A percentile compares a stretch with the other conserved stretches of the same genome.
These are phyloP conservation scores for Typhlichthys eigenmanni DNA, from an alignment of 2,797 vertebrate genomes.

Conservation along the genomic window DNA sequence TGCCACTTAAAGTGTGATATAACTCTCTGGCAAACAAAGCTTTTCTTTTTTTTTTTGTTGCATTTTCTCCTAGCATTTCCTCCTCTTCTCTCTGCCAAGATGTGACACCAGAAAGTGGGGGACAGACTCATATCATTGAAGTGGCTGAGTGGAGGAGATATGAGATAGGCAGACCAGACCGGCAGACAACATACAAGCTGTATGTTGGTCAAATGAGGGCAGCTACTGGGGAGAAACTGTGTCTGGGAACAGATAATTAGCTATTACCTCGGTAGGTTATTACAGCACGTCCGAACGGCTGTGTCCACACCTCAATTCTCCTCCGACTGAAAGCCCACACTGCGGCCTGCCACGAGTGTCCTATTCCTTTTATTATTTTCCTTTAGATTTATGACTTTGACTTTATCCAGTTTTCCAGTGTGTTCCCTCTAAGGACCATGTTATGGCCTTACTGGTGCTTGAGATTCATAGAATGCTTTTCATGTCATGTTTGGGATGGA, in stretches of 20 bases:
- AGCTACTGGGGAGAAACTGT: constrained; percentile 42
- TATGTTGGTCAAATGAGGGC: constrained; percentile 44
- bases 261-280: constrained; percentile 30
- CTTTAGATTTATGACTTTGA: constrained; percentile 51
- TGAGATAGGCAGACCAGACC: constrained; percentile 39
- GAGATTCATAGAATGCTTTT: constrained; percentile 1
- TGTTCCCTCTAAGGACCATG: constrained; percentile 1
- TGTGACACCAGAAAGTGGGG: constrained; percentile 1
- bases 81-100: constrained; percentile 15
- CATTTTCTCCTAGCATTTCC: background rate
- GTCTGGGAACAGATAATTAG: constrained; percentile 56
- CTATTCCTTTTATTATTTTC: constrained; percentile 43
- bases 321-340: constrained; percentile 30
- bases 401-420: constrained; percentile 36
- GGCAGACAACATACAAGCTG: constrained; percentile 45
- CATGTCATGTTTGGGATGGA: constrained; percentile 2
- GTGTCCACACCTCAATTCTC: constrained; percentile 36
- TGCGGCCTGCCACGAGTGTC: constrained; percentile 43
- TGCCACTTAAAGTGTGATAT: constrained; percentile 71
- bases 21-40: constrained; percentile 35
- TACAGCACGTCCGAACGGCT: constrained; percentile 26
- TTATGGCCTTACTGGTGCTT: constrained; percentile 8
- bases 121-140: constrained; percentile 22
- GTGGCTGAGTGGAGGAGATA: constrained; percentile 55
- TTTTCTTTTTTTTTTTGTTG: background rate